A percentile compares a stretch with the other conserved stretches of the same genome.
Conservation (phyloP, 2,888 invertebrate species). For the Lycophotia porphyrea region DNA sequence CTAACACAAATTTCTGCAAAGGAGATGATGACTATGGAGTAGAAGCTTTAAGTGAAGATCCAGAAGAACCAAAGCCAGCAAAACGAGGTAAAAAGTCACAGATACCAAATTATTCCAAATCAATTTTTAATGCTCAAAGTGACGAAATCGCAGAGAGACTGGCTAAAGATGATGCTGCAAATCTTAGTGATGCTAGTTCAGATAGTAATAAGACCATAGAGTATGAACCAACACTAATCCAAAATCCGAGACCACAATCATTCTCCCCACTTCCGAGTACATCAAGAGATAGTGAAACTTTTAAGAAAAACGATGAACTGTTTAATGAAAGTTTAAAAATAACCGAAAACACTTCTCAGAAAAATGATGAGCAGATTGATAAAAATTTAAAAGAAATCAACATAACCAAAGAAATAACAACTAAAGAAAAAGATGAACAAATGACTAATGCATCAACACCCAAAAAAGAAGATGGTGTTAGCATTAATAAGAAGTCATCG, state of each 20-base stretch:
- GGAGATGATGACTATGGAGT: conserved; percentile 69
- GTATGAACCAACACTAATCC: conserved; percentile 46
- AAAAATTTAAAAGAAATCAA: conserved; percentile 62
- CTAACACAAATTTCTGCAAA: conserved; percentile 63
- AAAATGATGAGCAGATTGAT: conserved; percentile 74
- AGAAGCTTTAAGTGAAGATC: conserved; percentile 13
- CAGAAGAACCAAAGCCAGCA: conserved; percentile 35
- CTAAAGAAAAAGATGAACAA: background rate
- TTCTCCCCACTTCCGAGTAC: conserved; percentile 80
- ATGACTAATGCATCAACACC: background rate
- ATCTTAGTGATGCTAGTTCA: conserved; percentile 64
- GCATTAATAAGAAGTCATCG: background rate
- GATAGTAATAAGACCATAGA: conserved; percentile 70
- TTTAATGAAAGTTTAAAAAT: conserved; percentile 68
- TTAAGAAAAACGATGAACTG: conserved; percentile 74
- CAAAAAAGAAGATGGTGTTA: background rate
- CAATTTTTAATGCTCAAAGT: conserved; percentile 71
- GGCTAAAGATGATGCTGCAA: conserved; percentile 28
- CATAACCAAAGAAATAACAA: background rate
- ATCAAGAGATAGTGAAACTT: conserved; percentile 72
- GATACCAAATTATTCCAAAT: conserved; percentile 65
- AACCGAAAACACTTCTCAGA: conserved; percentile 65
- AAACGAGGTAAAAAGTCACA: conserved; percentile 57
- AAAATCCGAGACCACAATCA: conserved; percentile 38
- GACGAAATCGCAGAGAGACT: conserved; percentile 66